phyloP scores from a whole-genome alignment of 1,140 invertebrate species.

The Geopemphigus sp. region DNA sequence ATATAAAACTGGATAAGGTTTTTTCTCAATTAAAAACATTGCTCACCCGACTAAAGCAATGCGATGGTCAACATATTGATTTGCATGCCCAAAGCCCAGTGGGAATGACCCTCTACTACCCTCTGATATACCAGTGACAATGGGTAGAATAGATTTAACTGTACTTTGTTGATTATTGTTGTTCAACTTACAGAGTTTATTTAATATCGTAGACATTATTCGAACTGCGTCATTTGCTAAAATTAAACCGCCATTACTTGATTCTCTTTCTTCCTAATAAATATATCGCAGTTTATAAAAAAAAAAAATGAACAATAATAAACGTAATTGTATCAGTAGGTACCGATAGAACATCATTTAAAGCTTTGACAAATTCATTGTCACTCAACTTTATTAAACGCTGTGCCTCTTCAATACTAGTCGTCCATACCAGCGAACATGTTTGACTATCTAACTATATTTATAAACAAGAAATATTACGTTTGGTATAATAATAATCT shows the following conservation, averaged over 20 bases:
- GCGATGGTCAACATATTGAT: slow-evolving; percentile 73
- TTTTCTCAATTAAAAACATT: too few species aligned
- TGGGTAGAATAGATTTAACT: slow-evolving; percentile 66
- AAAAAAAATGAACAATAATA: neutral
- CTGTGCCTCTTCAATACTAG: slow-evolving; percentile 71
- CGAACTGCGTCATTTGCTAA: slow-evolving; percentile 22
- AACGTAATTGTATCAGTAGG: neutral
- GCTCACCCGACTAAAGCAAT: slow-evolving; percentile 79
- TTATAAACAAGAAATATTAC: slow-evolving; percentile 52
- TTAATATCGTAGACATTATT: slow-evolving; percentile 14
- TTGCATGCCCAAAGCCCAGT: slow-evolving; percentile 84
- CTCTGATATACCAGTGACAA: slow-evolving; percentile 64
- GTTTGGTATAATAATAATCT: slow-evolving; percentile 32
- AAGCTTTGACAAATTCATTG: slow-evolving; percentile 81
- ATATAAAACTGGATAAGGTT: too few species aligned
- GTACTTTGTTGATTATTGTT: slow-evolving; percentile 19
- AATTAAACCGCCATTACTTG: neutral
- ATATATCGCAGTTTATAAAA: slow-evolving; percentile 1
- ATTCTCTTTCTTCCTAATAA: slow-evolving; percentile 42
- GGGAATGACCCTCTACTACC: slow-evolving; percentile 84
- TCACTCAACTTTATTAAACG: slow-evolving; percentile 67
- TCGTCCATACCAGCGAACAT: slow-evolving; percentile 91
- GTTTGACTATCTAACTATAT: slow-evolving; percentile 66
- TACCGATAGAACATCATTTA: slow-evolving; percentile 74
- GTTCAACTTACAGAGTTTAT: slow-evolving; percentile 21